A percentile compares a stretch with the other conserved stretches of the same genome.
These are phyloP conservation scores for Netelia inedita DNA, from an alignment of 2,888 invertebrate species.

Conservation along the genomic window DNA sequence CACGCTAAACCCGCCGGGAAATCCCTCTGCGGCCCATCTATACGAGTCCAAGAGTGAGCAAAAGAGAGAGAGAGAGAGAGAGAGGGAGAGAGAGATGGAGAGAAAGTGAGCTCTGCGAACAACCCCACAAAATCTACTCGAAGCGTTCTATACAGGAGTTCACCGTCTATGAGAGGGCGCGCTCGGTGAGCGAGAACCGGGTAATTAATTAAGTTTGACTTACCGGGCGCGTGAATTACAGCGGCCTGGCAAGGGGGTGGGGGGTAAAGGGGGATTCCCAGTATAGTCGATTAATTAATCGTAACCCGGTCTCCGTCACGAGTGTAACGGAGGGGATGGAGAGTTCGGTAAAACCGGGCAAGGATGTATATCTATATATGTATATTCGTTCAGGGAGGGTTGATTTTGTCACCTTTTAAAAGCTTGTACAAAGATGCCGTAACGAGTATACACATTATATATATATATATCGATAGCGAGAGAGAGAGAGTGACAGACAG, in stretches of 20 bases:
- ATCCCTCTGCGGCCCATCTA: constrained; percentile 43
- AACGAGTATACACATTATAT: constrained; percentile 30
- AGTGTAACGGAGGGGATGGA: not conserved
- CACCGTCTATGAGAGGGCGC: constrained; percentile 45
- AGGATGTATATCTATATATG: constrained; percentile 12
- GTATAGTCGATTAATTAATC: constrained; percentile 83
- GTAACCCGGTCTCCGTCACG: constrained; percentile 76
- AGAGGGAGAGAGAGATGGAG: not conserved
- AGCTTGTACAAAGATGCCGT: constrained; percentile 63
- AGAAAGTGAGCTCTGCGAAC: not conserved
- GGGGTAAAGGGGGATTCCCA: constrained; percentile 48
- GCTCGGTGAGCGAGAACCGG: constrained; percentile 56
- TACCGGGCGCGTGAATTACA: constrained; percentile 82
- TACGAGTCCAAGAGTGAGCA: not conserved
- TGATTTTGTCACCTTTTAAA: constrained; percentile 81
- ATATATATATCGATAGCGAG: constrained; percentile 32
- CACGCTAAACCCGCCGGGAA: constrained; percentile 50
- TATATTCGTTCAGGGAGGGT: constrained; percentile 45
- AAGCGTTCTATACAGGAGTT: constrained; percentile 28
- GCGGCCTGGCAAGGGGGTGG: constrained; percentile 69
- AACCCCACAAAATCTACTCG: constrained; percentile 20
- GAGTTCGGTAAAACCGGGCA: constrained; percentile 22
- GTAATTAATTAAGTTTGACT: constrained; percentile 84
- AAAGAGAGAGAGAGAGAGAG: not conserved
- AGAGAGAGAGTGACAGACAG: not conserved